Percentiles rank a stretch among this genome's conserved stretches.
phyloP scores from a whole-genome alignment of 2,797 vertebrate genomes.

The Enteromius anoplus region DNA sequence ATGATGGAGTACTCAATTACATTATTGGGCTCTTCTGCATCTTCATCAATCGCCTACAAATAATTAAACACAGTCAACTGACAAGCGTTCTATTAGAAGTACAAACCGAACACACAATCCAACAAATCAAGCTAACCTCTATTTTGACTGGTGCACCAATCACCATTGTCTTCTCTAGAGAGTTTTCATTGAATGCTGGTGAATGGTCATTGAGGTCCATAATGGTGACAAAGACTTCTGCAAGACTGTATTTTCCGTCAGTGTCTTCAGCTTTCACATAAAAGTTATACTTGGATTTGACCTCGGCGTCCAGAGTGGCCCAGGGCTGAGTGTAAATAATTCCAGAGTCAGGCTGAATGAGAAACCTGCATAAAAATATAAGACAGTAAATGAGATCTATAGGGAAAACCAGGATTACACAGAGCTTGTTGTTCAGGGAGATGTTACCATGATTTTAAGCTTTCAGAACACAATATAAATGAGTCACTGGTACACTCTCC shows the following conservation, averaged over 20 bases:
- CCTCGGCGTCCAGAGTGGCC: conserved; percentile 92
- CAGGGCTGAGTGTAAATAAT: conserved; percentile 94
- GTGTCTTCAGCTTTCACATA: conserved; percentile 94
- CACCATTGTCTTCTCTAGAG: conserved; percentile 92
- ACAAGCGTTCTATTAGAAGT: neutral
- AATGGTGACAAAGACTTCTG: conserved; percentile 92
- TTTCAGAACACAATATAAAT: conserved; percentile 8
- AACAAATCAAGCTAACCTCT: conserved; percentile 72
- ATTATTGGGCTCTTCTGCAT: conserved; percentile 96
- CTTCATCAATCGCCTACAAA: conserved; percentile 88
- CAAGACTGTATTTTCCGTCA: conserved; percentile 90
- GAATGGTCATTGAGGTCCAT: conserved; percentile 94
- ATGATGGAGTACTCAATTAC: conserved; percentile 96
- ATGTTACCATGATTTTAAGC: conserved; percentile 30
- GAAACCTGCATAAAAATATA: conserved; percentile 80
- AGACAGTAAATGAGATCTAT: conserved; percentile 44
- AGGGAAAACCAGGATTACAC: conserved; percentile 20
- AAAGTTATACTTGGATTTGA: conserved; percentile 91
- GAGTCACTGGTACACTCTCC: neutral
- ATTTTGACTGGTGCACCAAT: conserved; percentile 91
- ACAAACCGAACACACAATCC: neutral
- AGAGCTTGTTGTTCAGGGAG: neutral
- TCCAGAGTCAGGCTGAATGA: conserved; percentile 88
- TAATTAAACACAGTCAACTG: neutral
- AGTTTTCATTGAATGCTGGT: conserved; percentile 87